Evolutionary conservation across 2,113 vertebrate genomes (phyloP).

Genomic region (Lycaon pictus): DNA sequence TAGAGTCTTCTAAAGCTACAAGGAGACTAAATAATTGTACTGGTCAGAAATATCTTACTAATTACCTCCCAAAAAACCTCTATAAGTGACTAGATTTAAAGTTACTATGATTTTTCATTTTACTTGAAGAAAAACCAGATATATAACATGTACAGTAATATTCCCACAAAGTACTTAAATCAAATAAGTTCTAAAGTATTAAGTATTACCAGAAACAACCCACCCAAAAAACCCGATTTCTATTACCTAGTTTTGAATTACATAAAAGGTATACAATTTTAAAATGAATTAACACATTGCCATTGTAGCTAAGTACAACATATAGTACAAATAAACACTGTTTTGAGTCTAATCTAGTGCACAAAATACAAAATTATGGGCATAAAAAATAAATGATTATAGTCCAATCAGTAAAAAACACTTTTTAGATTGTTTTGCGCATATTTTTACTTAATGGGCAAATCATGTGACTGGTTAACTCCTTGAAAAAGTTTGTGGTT

Average conservation of each 20-base stretch:
- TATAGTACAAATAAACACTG: neutral
- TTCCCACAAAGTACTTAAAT: conserved; percentile 20
- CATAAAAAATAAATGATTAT: neutral
- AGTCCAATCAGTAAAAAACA: neutral
- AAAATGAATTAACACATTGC: conserved; percentile 17
- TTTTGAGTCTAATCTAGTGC: neutral
- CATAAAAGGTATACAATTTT: neutral
- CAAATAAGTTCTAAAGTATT: neutral
- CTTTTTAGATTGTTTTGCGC: neutral
- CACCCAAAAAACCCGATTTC: neutral
- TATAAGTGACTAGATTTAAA: neutral
- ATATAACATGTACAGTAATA: neutral
- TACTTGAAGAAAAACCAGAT: neutral
- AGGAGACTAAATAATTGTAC: neutral
- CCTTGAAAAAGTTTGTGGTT: neutral
- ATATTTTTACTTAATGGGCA: neutral
- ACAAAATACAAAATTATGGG: neutral
- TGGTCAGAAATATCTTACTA: neutral
- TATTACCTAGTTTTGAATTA: neutral
- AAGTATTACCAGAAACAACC: neutral
- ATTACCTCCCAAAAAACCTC: neutral
- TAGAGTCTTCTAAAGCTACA: neutral
- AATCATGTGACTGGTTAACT: neutral
- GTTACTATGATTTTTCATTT: neutral
- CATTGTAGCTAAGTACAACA: neutral